phyloP scores from a whole-genome alignment of 2,113 vertebrate species.

The Ophthalmolycus amberensis region DNA sequence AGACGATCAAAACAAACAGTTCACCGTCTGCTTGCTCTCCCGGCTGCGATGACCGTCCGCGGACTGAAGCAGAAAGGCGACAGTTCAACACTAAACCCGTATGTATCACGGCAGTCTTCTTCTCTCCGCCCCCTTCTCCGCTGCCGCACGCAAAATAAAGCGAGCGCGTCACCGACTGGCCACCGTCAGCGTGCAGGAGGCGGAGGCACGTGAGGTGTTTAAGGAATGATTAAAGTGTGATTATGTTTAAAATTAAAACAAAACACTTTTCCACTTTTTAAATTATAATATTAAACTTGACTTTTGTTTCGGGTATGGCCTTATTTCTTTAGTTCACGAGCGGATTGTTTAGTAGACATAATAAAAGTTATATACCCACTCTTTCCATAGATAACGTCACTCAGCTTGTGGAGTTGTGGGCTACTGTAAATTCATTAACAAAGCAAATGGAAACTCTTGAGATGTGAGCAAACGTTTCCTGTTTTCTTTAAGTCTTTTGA shows the following conservation, averaged over 20 bases:
- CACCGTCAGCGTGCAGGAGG: slow-evolving; percentile 64
- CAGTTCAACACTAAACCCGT: neutral
- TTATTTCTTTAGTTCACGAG: neutral
- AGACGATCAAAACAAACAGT: neutral
- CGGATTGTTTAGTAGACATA: neutral
- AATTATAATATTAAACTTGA: neutral
- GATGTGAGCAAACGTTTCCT: neutral
- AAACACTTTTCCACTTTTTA: neutral
- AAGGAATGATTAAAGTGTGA: neutral
- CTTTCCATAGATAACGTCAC: neutral
- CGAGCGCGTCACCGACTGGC: slow-evolving; percentile 60
- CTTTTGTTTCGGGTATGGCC: neutral
- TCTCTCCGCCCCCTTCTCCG: slow-evolving; percentile 36
- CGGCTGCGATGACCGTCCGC: neutral
- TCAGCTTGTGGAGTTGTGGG: neutral
- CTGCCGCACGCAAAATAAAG: slow-evolving; percentile 53
- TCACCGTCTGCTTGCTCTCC: neutral
- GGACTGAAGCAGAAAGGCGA: neutral
- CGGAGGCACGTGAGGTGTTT: slow-evolving; percentile 3
- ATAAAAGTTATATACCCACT: neutral
- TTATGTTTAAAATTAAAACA: neutral
- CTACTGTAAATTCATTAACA: neutral
- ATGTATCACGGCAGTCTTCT: slow-evolving; percentile 6
- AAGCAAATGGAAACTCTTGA: neutral
- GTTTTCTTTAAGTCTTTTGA: neutral